Conservation (phyloP, 2,888 invertebrate species). For the Cryptocheilus praepositus region DNA sequence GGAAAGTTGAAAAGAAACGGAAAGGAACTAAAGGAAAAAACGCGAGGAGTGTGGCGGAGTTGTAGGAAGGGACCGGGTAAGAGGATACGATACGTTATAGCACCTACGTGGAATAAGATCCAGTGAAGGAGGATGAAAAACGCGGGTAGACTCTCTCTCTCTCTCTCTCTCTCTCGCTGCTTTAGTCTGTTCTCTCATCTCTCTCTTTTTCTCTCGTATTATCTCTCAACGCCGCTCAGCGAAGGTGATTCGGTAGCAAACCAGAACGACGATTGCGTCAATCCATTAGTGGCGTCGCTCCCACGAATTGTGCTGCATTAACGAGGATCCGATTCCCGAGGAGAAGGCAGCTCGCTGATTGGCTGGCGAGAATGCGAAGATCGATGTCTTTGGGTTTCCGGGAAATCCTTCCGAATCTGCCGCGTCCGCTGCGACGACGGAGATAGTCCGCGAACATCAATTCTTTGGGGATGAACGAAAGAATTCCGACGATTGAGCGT, state of each 20-base stretch:
- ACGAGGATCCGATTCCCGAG: constrained; percentile 54
- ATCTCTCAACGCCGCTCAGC: constrained; percentile 18
- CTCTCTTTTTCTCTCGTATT: too few relatives aligned
- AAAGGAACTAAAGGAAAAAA: too few relatives aligned
- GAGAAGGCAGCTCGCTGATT: constrained; percentile 58
- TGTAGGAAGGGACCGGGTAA: not conserved
- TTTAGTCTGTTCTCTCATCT: not conserved
- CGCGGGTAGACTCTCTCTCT: not conserved
- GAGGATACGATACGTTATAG: not conserved
- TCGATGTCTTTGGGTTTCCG: constrained; percentile 58
- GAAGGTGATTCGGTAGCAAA: constrained; percentile 48
- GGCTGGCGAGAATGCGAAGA: constrained; percentile 60
- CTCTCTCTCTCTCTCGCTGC: too few relatives aligned
- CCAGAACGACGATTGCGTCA: constrained; percentile 62
- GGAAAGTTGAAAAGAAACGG: not conserved
- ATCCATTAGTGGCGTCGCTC: constrained; percentile 67
- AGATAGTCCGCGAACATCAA: constrained; percentile 35
- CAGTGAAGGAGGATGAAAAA: not conserved
- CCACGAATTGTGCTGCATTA: constrained; percentile 66
- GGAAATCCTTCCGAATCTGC: constrained; percentile 36
- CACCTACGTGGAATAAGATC: not conserved
- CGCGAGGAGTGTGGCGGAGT: not conserved
- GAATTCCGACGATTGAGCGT: too few relatives aligned
- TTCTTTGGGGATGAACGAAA: constrained; percentile 9
- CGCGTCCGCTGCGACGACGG: constrained; percentile 38